Conservation (phyloP, 1,140 invertebrate species). For the Mactra quadrangularis region DNA sequence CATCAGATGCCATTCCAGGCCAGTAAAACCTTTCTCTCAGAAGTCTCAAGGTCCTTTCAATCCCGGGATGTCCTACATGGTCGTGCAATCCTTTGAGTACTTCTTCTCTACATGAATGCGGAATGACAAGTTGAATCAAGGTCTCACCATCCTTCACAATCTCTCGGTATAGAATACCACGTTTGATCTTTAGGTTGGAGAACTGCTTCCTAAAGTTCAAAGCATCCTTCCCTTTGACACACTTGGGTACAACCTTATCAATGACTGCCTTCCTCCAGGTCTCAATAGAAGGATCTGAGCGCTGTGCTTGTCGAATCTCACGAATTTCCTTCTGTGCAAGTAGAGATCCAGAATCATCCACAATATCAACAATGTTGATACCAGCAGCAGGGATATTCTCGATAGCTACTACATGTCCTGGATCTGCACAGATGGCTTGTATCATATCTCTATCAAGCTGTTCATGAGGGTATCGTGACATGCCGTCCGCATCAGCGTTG, state of each 20-base stretch:
- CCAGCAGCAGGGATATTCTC: not conserved
- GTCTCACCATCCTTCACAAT: not conserved
- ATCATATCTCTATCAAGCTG: not conserved
- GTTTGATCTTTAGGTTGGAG: conserved; percentile 26
- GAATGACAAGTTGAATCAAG: not conserved
- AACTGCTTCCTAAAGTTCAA: conserved; percentile 24
- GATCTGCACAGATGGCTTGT: not conserved
- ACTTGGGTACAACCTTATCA: not conserved
- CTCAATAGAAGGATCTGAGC: not conserved
- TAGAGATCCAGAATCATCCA: conserved; percentile 6
- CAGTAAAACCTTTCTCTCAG: not conserved
- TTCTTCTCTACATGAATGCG: too few relatives aligned
- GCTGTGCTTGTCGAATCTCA: not conserved
- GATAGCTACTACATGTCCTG: not conserved
- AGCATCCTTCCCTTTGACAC: not conserved
- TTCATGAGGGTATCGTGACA: conserved; percentile 40
- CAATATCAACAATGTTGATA: not conserved
- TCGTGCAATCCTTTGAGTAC: too few relatives aligned
- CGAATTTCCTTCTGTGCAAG: conserved; percentile 1
- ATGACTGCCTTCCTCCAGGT: conserved; percentile 12
- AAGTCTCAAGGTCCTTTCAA: not conserved
- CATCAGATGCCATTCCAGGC: conserved; percentile 10
- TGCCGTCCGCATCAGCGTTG: conserved; percentile 60
- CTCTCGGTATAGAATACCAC: conserved; percentile 29
- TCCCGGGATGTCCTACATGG: too few relatives aligned